Evolutionary conservation across 2,113 vertebrate genomes (phyloP), one percentile per base, ranked within the genome.

Genomic region (Speoplatyrhinus poulsoni): DNA sequence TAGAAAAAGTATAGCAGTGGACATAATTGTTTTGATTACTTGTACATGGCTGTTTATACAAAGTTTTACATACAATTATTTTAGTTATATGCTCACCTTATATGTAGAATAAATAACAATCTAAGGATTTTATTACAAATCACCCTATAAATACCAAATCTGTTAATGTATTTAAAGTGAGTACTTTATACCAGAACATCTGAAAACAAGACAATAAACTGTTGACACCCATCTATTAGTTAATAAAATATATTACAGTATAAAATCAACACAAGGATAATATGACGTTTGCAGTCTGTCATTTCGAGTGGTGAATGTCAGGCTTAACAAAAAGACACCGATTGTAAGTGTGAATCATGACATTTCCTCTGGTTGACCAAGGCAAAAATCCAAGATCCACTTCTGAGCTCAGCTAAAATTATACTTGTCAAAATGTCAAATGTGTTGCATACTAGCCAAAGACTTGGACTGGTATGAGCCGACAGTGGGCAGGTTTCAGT

Each of bases 1-100:
- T 41, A 72, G n/a, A 82, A 74, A 82, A 82, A 71, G 60, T 67
- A 70, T 12, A 67, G 65, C 53, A 65, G n/a, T 67, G 52, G 13
- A 54, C 12, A 3, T 6, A 52, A 52, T 12, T 52, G 49, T 4
- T 11, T 41, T 41, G 4, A 41, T 41, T 41, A 26, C 26, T 41
- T 52, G 9, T 52, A 52, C 15, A 52, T 52, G 49, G 9, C 49
- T 52, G 49, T 15, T 52, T 54, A 13, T n/a, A 54, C 6, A 15
- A 54, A n/a, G 49, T 8, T 13, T 52, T 15, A 52, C 11, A 52
- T 3, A 15, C 49, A 52, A 52, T 52, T 52, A 52, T 52, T 52
- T 15, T 52, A 15, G 13, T 52, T 15, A 52, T 12, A 52, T 12
- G 49, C 49, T 52, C 50, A n/a, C 32, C 0, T 46, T 3, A n/a